Base-by-base conservation (phyloP, 2,888 invertebrate species). In the Pomacea canaliculata region DNA sequence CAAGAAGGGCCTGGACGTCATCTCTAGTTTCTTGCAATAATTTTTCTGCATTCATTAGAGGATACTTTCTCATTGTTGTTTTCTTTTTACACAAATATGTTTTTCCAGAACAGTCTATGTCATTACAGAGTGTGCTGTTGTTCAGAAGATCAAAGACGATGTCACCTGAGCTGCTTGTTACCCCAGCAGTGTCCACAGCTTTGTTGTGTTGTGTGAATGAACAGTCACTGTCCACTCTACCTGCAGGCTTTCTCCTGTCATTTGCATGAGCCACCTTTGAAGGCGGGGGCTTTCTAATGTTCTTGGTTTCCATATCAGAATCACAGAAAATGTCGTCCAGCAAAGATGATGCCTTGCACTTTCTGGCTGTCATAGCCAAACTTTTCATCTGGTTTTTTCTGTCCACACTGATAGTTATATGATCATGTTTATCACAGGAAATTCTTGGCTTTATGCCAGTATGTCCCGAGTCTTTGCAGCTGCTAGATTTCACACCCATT, bases 121-220 rank as follows among this genome's bases (percentile, higher is more conserved):
- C 80, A 78, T 87, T 83, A 68, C 82, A 81, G 0, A 86, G 78
- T 27, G 87, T 86, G 71, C 83, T 85, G 23, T 75, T 77, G 63
- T 83, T 79, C 19, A 83, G 60, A 19, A 78, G 78, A 27, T 71
- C 68, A 56, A 80, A 76, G 7, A 23, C 23, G 23, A 78, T 62
- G 49, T 77, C 73, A 66, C 67, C 56, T 9, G 74, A 74, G 46
- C 68, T 60, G 59, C 49, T 12, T 7, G 37, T 12, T 37, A 49
- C 49, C 9, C 12, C 18, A 68, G 68, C 1, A 4, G 12, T 46
- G 37, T 46, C 18, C 7, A 37, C 46, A 19, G 51, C 51, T 51
- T 56, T 10, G 51, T 56, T 56, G 16, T 56, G 10, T 56, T 56
- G 10, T 10, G 51, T 16, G 5, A 12, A 60, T 56, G 16, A 4